Conservation (phyloP, 2,113 vertebrate genomes). For the Nicator chloris region DNA sequence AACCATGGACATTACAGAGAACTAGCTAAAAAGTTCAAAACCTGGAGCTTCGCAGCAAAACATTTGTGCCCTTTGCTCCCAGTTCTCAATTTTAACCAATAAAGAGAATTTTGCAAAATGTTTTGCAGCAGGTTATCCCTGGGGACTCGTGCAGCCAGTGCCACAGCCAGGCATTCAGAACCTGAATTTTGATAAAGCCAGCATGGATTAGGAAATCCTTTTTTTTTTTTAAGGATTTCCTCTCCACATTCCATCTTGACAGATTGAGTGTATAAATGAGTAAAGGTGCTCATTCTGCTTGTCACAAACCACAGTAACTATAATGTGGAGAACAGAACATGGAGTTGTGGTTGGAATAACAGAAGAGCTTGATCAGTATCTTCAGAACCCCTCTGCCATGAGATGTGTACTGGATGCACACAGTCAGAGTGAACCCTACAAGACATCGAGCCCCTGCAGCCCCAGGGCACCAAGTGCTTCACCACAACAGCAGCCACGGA, state of each 20-base stretch:
- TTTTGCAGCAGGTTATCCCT: not conserved
- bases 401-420: not conserved
- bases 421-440: not conserved
- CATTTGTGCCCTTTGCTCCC: not conserved
- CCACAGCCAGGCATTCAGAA: not conserved
- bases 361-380: not conserved
- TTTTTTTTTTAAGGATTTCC: not conserved
- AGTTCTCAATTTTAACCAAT: not conserved
- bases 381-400: not conserved
- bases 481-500: not conserved
- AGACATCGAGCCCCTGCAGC: not conserved
- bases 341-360: not conserved
- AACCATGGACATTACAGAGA: not conserved
- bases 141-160: not conserved
- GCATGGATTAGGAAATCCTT: not conserved
- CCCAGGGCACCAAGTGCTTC: not conserved
- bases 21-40: not conserved
- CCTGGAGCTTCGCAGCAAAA: not conserved
- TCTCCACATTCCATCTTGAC: not conserved
- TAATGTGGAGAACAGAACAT: rapidly evolving
- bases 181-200: not conserved
- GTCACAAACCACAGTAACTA: not conserved
- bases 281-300: not conserved
- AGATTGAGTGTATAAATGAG: not conserved
- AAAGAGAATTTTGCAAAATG: not conserved